Conservation (phyloP, 2,113 vertebrate genomes). For the Thunnus thynnus region DNA sequence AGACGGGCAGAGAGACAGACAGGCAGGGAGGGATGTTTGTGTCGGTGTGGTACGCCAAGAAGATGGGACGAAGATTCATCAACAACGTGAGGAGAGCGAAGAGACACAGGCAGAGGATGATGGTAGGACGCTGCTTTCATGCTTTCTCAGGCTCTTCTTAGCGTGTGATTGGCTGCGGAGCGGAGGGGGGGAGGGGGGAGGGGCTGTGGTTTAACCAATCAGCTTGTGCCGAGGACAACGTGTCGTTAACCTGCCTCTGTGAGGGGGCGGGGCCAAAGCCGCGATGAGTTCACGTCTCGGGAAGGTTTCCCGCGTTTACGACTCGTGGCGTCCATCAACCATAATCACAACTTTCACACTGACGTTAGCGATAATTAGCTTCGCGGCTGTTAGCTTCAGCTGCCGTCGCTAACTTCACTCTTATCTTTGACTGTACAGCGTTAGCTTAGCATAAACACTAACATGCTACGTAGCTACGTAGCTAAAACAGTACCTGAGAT, state of each 20-base stretch:
- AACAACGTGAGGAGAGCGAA: slow-evolving; percentile 85
- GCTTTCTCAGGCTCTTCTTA: not conserved
- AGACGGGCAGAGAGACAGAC: not conserved
- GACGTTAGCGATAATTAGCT: too few relatives aligned
- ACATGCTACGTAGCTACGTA: too few relatives aligned
- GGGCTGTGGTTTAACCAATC: not conserved
- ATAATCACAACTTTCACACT: too few relatives aligned
- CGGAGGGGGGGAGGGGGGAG: not conserved
- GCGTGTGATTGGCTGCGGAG: not conserved
- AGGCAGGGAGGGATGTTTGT: slow-evolving; percentile 82
- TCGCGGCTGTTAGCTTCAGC: too few relatives aligned
- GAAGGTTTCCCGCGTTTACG: too few relatives aligned
- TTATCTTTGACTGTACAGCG: too few relatives aligned
- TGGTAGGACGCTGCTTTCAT: slow-evolving; percentile 64
- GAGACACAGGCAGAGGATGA: slow-evolving; percentile 83
- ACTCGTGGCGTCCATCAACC: too few relatives aligned
- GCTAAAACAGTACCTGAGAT: too few relatives aligned
- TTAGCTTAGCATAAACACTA: too few relatives aligned
- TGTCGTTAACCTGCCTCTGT: not conserved
- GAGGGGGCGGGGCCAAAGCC: not conserved
- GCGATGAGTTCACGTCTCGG: too few relatives aligned
- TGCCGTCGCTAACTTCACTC: too few relatives aligned
- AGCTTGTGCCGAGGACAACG: not conserved
- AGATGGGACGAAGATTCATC: slow-evolving; percentile 85
- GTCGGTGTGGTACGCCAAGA: slow-evolving; percentile 89